Conservation (phyloP, 2,888 invertebrate genomes). For the Campopleginae sp. region DNA sequence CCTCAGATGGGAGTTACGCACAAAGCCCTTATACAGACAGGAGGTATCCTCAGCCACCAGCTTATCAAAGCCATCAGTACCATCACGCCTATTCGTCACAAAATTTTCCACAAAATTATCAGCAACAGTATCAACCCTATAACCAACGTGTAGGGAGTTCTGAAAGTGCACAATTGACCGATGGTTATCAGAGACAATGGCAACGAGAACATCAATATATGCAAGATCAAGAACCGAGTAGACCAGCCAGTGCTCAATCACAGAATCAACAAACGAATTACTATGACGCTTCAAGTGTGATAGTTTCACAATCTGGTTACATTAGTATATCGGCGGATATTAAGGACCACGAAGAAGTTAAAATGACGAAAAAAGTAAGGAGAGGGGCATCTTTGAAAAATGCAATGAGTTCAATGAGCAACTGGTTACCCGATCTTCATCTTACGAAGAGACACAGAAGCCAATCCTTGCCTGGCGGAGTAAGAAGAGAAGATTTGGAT, state of each 20-base stretch:
- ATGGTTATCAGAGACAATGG: constrained; percentile 80
- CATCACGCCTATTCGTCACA: constrained; percentile 80
- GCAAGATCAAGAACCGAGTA: constrained; percentile 75
- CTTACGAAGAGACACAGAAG: constrained; percentile 92
- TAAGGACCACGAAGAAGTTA: constrained; percentile 86
- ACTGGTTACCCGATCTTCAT: constrained; percentile 92
- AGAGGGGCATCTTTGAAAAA: constrained; percentile 90
- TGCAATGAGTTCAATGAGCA: constrained; percentile 92
- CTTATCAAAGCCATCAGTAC: constrained; percentile 80
- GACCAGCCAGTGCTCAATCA: constrained; percentile 69
- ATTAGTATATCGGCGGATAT: constrained; percentile 90
- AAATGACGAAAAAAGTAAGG: constrained; percentile 88
- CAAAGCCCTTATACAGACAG: constrained; percentile 80
- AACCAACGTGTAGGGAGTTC: constrained; percentile 75
- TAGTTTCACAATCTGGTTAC: constrained; percentile 92
- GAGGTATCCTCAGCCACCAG: constrained; percentile 80
- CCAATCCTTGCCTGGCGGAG: constrained; percentile 91
- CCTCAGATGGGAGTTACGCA: constrained; percentile 80
- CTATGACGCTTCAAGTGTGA: constrained; percentile 87
- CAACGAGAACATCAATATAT: constrained; percentile 79
- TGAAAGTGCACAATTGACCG: constrained; percentile 78
- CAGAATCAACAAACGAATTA: constrained; percentile 81
- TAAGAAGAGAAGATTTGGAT: constrained; percentile 86
- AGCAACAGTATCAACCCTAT: constrained; percentile 80
- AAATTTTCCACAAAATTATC: constrained; percentile 80